Percentiles rank a stretch among this genome's conserved stretches.
phyloP scores from a whole-genome alignment of 2,113 vertebrate genomes.

The Origma solitaria region DNA sequence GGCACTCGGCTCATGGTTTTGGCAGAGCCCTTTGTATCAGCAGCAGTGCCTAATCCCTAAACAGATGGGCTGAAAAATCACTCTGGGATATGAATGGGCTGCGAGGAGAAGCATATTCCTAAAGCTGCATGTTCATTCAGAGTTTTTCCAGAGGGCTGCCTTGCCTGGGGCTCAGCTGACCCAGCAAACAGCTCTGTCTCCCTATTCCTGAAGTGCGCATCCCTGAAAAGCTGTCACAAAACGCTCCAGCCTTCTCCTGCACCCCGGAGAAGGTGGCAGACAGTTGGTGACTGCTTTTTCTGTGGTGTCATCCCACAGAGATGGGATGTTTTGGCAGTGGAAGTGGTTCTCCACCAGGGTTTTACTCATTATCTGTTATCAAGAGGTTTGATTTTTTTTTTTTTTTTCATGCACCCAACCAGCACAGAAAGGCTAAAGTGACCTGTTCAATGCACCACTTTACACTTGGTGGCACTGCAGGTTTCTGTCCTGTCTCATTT shows the following conservation, averaged over 20 bases:
- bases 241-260: neutral
- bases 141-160: neutral
- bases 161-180: neutral
- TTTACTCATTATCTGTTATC: neutral
- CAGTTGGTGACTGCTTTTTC: neutral
- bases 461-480: neutral
- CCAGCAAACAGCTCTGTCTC: rapidly evolving
- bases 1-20: neutral
- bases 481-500: neutral
- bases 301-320: rapidly evolving
- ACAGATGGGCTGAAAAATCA: slow-evolving; percentile 18
- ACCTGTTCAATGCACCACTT: neutral
- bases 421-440: neutral
- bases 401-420: neutral
- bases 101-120: neutral
- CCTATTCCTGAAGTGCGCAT: neutral
- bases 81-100: neutral
- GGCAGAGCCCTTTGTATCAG: neutral
- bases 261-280: neutral
- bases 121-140: neutral
- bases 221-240: neutral
- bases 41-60: neutral
- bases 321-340: neutral
- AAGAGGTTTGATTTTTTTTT: neutral
- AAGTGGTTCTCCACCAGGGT: neutral